phyloP scores from a whole-genome alignment of 2,113 vertebrate genomes.

The Calyptomena viridis region DNA sequence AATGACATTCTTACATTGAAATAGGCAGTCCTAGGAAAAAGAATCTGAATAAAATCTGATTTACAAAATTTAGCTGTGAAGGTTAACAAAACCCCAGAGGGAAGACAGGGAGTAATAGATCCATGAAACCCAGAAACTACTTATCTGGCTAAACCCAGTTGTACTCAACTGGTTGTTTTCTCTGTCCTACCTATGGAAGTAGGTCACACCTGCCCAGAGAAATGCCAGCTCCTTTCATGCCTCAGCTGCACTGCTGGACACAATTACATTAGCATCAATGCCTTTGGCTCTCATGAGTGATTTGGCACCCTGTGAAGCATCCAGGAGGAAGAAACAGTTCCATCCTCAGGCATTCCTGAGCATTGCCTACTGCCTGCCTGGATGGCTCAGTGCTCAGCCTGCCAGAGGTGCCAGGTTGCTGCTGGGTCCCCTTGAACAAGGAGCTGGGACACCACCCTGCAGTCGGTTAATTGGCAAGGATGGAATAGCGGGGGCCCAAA shows the following conservation, averaged over 20 bases:
- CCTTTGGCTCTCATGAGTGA: not conserved
- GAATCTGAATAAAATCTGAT: not conserved
- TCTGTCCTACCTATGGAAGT: not conserved
- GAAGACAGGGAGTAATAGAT: not conserved
- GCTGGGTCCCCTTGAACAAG: not conserved
- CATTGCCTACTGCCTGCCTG: not conserved
- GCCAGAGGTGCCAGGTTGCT: not conserved
- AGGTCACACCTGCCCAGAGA: not conserved
- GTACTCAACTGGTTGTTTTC: not conserved
- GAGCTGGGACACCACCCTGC: not conserved
- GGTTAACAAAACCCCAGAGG: not conserved
- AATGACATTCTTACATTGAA: not conserved
- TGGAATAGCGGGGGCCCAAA: not conserved
- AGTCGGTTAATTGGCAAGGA: not conserved
- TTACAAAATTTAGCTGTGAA: not conserved
- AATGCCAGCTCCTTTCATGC: not conserved
- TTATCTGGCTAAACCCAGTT: not conserved
- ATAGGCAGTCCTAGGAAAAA: not conserved
- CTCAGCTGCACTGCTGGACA: not conserved
- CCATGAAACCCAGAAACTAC: not conserved
- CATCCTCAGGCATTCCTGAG: accelerated
- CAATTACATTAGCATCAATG: not conserved
- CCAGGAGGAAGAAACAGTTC: not conserved
- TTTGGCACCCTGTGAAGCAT: not conserved
- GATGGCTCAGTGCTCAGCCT: not conserved